Conservation (phyloP, 2,888 invertebrate species). For the Drosophila meridiana region DNA sequence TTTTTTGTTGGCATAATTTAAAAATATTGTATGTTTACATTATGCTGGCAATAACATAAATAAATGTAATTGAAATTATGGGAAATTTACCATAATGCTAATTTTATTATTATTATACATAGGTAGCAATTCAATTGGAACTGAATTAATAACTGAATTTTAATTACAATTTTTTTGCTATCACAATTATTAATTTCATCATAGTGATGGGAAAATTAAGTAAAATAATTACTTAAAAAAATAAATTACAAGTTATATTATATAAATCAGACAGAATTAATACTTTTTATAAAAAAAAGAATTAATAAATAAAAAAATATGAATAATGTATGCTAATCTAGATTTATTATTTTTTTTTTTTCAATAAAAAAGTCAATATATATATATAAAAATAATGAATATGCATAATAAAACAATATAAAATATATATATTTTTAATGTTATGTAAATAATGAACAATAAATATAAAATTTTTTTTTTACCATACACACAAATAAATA, state of each 20-base stretch:
- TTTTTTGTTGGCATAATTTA: background rate
- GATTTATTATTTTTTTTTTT: too few species aligned
- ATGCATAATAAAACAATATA: too few species aligned
- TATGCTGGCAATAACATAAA: conserved; percentile 5
- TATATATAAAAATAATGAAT: too few species aligned
- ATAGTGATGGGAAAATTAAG: background rate
- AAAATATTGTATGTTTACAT: background rate
- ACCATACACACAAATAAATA: too few species aligned
- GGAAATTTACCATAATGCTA: background rate
- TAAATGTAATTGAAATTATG: conserved; percentile 3
- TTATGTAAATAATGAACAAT: too few species aligned
- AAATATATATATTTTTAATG: too few species aligned
- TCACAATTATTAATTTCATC: background rate
- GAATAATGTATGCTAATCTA: too few species aligned
- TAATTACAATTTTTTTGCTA: background rate
- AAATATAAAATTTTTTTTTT: too few species aligned
- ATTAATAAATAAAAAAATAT: too few species aligned
- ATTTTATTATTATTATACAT: conserved; percentile 2
- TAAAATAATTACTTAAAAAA: background rate
- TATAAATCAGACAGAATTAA: background rate
- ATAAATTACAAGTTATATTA: background rate
- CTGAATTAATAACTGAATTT: conserved; percentile 4
- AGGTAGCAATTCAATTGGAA: background rate
- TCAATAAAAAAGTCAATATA: too few species aligned
- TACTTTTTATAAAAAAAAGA: background rate